Conservation (phyloP, 2,113 vertebrate species). For the Chelonoidis abingdonii region DNA sequence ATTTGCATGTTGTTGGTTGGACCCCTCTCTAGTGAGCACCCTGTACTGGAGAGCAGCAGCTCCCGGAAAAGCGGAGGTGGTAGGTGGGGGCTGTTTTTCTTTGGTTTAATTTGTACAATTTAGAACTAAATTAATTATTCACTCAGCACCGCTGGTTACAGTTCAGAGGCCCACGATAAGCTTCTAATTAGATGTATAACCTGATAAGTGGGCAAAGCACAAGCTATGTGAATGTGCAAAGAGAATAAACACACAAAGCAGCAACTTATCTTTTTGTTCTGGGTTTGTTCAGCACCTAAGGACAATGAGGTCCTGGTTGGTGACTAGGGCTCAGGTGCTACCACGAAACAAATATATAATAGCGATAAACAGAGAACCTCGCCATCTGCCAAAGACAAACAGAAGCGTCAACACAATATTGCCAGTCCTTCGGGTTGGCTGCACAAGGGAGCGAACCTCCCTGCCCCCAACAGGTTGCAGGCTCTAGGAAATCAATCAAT, state of each 20-base stretch:
- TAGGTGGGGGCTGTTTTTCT: not conserved
- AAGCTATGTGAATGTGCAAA: not conserved
- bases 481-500: not conserved
- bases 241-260: not conserved
- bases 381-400: not conserved
- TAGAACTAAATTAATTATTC: too few relatives aligned
- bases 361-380: not conserved
- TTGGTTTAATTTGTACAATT: too few relatives aligned
- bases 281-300: not conserved
- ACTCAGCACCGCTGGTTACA: not conserved
- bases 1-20: not conserved
- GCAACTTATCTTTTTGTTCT: not conserved
- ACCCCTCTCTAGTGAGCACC: not conserved
- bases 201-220: not conserved
- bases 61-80: not conserved
- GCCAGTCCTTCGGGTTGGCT: not conserved
- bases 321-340: not conserved
- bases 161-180: not conserved
- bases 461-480: not conserved
- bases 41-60: not conserved
- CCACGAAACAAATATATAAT: not conserved
- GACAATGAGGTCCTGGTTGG: not conserved
- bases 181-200: not conserved
- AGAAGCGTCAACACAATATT: not conserved
- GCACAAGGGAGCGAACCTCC: not conserved